Percentiles rank a stretch among this genome's conserved stretches.
These are phyloP conservation scores for Burhinus oedicnemus DNA, from an alignment of 2,113 vertebrate species.

Conservation along the genomic window DNA sequence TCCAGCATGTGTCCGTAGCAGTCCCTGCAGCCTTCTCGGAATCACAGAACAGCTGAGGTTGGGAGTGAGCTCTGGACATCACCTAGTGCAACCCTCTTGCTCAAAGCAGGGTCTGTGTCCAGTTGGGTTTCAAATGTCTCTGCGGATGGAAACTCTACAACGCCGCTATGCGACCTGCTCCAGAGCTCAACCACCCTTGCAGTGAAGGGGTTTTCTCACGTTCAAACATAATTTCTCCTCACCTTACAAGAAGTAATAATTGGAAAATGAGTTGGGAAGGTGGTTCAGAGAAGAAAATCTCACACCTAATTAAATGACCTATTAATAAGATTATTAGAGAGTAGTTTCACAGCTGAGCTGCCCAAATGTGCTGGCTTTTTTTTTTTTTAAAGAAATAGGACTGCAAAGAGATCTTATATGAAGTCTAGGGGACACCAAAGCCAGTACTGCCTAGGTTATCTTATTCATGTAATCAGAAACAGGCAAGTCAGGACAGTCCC, in stretches of 20 bases:
- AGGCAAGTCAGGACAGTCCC: not conserved
- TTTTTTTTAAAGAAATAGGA: not conserved
- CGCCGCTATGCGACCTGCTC: rapidly evolving
- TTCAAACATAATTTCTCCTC: not conserved
- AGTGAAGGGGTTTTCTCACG: not conserved
- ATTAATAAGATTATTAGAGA: not conserved
- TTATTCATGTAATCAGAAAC: not conserved
- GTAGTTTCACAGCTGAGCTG: not conserved
- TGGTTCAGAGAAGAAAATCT: not conserved
- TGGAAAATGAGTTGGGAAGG: not conserved
- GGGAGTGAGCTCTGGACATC: not conserved
- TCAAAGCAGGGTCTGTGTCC: not conserved
- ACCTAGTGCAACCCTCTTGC: not conserved
- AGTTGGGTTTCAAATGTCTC: not conserved
- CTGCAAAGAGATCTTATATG: not conserved
- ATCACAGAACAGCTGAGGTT: not conserved
- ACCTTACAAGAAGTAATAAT: not conserved
- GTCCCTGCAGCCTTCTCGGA: not conserved
- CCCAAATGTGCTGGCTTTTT: not conserved
- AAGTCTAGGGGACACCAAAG: not conserved
- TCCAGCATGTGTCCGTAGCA: not conserved
- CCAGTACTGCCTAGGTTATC: not conserved
- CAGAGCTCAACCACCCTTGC: not conserved
- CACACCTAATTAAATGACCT: slow-evolving; percentile 23
- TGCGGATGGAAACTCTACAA: not conserved